phyloP scores from a whole-genome alignment of 2,113 vertebrate species.

The Shinisaurus crocodilurus region DNA sequence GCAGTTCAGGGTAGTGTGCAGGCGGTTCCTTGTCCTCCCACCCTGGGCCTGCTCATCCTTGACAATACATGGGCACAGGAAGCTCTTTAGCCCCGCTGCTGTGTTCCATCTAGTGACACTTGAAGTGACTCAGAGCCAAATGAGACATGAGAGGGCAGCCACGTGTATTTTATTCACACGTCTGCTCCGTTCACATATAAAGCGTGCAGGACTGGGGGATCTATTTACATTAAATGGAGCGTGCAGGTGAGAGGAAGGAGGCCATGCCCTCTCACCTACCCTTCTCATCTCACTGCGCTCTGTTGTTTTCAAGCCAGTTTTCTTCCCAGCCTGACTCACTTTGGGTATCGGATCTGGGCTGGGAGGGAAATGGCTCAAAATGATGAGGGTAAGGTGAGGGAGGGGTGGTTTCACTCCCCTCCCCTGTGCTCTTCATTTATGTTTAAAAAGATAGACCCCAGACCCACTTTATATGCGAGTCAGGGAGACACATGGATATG shows the following conservation, averaged over 20 bases:
- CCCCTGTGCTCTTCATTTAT: not conserved
- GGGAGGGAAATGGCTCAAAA: not conserved
- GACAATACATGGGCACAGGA: not conserved
- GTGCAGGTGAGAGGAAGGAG: not conserved
- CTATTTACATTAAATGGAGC: not conserved
- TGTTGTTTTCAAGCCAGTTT: not conserved
- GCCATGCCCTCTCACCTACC: not conserved
- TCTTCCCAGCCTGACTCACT: not conserved
- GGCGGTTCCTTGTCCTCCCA: too few species aligned
- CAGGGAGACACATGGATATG: not conserved
- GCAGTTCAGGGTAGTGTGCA: not conserved
- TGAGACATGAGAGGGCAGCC: not conserved
- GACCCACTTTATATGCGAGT: not conserved
- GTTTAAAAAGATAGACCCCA: not conserved
- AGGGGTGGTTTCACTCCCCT: not conserved
- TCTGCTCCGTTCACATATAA: not conserved
- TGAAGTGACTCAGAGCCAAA: not conserved
- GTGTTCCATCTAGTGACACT: too few species aligned
- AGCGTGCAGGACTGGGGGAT: not conserved
- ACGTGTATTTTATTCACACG: not conserved
- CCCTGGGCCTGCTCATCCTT: not conserved
- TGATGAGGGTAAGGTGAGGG: not conserved
- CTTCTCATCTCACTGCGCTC: not conserved
- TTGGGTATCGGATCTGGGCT: not conserved
- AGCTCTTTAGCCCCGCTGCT: not conserved